Percentiles rank a stretch among this genome's conserved stretches.
These are phyloP conservation scores for Cynopterus brachyotis DNA, from an alignment of 2,113 vertebrate species.

Conservation along the genomic window DNA sequence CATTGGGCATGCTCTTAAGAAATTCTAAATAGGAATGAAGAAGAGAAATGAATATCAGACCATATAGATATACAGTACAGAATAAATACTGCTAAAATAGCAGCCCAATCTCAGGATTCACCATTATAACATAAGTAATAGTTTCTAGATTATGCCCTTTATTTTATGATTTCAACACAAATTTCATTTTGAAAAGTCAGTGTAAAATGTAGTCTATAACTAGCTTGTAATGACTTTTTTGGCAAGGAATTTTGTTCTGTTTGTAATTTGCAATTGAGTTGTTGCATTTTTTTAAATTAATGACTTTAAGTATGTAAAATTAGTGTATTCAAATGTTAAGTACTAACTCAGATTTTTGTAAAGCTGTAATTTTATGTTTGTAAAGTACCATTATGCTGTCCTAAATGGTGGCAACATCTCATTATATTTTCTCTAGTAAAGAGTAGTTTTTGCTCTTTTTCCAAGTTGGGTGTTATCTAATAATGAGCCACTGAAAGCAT, in stretches of 20 bases:
- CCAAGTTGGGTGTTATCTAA: constrained; percentile 52
- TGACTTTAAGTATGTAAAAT: constrained; percentile 58
- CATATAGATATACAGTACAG: not conserved
- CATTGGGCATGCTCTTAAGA: not conserved
- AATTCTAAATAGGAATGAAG: constrained; percentile 1
- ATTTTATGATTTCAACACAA: not conserved
- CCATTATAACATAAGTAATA: not conserved
- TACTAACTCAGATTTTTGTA: constrained; percentile 47
- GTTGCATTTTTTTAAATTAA: constrained; percentile 57
- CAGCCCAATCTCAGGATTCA: not conserved
- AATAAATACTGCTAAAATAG: constrained; percentile 15
- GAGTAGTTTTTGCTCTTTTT: constrained; percentile 37
- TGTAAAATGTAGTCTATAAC: constrained; percentile 14
- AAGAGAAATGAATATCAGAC: not conserved
- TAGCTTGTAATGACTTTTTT: constrained; percentile 64
- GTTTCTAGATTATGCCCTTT: constrained; percentile 27
- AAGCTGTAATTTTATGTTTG: constrained; percentile 67
- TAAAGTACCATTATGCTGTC: constrained; percentile 37
- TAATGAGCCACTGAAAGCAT: constrained; percentile 38
- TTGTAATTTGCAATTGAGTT: constrained; percentile 60
- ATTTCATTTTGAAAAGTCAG: constrained; percentile 1
- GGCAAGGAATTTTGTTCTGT: constrained; percentile 33
- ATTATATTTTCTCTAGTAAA: constrained; percentile 62
- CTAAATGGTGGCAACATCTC: constrained; percentile 57
- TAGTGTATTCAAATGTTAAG: constrained; percentile 57